These are phyloP conservation scores for Caiman crocodilus DNA, from an alignment of 2,797 vertebrate species.

Conservation along the genomic window DNA sequence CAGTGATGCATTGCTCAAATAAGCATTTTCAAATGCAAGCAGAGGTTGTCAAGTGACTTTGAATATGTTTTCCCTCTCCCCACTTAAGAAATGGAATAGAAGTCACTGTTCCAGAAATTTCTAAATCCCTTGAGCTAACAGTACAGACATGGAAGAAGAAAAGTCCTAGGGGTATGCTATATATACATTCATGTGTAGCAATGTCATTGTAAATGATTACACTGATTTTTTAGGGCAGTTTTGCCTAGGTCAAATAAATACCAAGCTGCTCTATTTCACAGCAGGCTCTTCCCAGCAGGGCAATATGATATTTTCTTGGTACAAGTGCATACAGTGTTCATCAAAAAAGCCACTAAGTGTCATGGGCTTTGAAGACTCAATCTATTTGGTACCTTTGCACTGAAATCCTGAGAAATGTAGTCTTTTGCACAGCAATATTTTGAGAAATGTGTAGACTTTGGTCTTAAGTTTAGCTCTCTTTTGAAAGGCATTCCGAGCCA, in stretches of 20 bases:
- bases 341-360: not conserved
- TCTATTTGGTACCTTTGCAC: not conserved
- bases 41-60: conserved; percentile 7
- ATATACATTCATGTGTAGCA: rapidly evolving
- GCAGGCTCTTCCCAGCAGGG: not conserved
- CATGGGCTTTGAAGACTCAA: not conserved
- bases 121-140: not conserved
- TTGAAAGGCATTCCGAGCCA: not conserved
- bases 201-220: not conserved
- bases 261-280: not conserved
- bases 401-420: not conserved
- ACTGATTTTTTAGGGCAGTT: not conserved
- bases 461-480: not conserved
- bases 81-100: not conserved
- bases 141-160: not conserved
- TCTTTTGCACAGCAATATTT: not conserved
- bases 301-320: not conserved
- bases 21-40: not conserved
- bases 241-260: rapidly evolving
- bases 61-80: not conserved
- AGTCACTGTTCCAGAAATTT: not conserved
- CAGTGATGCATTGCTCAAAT: not conserved
- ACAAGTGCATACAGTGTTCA: not conserved
- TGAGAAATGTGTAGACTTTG: not conserved
- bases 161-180: not conserved